Evolutionary conservation across 2,797 vertebrate genomes (phyloP).

Genomic region (Microctenopoma stevenorrisi): DNA sequence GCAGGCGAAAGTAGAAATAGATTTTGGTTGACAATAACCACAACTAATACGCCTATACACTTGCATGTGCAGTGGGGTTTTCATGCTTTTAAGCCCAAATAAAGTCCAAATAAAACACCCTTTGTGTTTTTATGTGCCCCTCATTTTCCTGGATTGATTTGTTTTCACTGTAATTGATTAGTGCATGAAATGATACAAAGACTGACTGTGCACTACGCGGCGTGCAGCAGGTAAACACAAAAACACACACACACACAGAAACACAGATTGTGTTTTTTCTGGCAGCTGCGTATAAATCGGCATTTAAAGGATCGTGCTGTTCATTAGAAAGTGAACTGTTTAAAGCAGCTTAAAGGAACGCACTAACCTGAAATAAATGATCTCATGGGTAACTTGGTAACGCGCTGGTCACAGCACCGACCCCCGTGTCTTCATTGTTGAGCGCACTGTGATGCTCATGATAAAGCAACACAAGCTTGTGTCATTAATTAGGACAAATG

Average conservation of each 20-base stretch:
- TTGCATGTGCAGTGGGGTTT: conserved; percentile 8
- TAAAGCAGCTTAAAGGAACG: conserved; percentile 30
- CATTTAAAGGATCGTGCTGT: conserved; percentile 26
- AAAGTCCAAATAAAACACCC: conserved; percentile 45
- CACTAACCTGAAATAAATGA: conserved; percentile 42
- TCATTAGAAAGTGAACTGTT: conserved; percentile 25
- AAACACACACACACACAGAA: conserved; percentile 4
- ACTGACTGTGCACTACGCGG: conserved; percentile 2
- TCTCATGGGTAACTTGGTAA: conserved; percentile 16
- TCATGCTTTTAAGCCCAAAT: conserved; percentile 34
- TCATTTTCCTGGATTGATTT: conserved; percentile 55
- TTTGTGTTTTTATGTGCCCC: conserved; percentile 25
- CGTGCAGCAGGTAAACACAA: conserved; percentile 22
- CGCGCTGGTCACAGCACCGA: conserved; percentile 22
- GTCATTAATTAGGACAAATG: conserved; percentile 50
- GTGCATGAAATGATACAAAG: conserved; percentile 30
- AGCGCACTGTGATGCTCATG: conserved; percentile 23
- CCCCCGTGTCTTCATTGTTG: conserved; percentile 28
- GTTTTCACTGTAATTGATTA: conserved; percentile 50
- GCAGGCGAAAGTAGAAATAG: conserved; percentile 40
- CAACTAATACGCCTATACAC: conserved; percentile 35
- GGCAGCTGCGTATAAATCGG: conserved; percentile 15
- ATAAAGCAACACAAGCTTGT: conserved; percentile 38
- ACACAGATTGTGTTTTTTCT: conserved; percentile 22
- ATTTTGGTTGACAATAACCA: conserved; percentile 40